Conservation (phyloP, 2,888 invertebrate genomes). For the Drosophila falleni region DNA sequence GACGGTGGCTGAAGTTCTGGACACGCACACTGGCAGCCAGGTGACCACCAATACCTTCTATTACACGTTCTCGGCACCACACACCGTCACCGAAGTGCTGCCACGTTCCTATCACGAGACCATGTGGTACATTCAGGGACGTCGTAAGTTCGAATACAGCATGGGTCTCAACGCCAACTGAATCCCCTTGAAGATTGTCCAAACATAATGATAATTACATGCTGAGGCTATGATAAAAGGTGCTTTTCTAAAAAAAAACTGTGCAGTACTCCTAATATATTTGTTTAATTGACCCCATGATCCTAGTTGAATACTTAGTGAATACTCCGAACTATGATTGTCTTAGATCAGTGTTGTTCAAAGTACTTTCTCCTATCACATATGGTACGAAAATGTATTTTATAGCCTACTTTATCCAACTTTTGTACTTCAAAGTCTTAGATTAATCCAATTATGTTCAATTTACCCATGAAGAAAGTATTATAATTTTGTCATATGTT, state of each 20-base stretch:
- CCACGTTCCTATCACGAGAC: constrained; percentile 90
- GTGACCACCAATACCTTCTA: constrained; percentile 91
- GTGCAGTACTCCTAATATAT: background rate
- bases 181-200: background rate
- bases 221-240: constrained; percentile 10
- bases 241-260: background rate
- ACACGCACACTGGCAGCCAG: constrained; percentile 86
- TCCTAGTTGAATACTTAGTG: background rate
- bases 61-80: constrained; percentile 88
- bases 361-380: too few relatives aligned
- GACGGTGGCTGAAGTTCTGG: constrained; percentile 88
- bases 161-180: constrained; percentile 34
- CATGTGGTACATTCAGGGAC: constrained; percentile 87
- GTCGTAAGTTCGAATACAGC: constrained; percentile 86
- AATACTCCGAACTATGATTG: background rate
- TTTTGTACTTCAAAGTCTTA: too few relatives aligned
- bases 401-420: too few relatives aligned
- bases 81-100: constrained; percentile 86
- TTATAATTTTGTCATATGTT: background rate
- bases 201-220: constrained; percentile 2
- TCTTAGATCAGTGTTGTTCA: background rate
- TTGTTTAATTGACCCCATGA: background rate
- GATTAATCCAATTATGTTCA: background rate
- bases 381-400: too few relatives aligned
- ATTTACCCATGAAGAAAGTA: background rate